Conservation (phyloP, 2,797 vertebrate genomes). For the Enteromius fasciolatus region DNA sequence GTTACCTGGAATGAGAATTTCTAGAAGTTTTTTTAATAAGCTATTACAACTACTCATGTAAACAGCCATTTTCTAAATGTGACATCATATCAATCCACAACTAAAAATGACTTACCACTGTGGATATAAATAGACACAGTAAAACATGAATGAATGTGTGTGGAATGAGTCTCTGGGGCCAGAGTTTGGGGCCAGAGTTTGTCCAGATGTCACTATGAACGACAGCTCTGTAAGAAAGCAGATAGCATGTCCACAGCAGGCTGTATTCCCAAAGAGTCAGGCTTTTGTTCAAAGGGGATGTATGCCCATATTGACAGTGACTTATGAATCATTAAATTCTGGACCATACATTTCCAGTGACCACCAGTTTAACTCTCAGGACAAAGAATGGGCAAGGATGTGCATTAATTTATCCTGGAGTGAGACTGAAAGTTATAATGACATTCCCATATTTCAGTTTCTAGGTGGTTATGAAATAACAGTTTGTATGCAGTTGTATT, state of each 20-base stretch:
- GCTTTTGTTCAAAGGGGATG: constrained; percentile 23
- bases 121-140: constrained; percentile 27
- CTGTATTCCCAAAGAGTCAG: constrained; percentile 11
- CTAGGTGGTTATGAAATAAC: neutral
- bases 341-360: constrained; percentile 25
- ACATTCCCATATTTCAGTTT: neutral
- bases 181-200: constrained; percentile 27
- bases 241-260: constrained; percentile 24
- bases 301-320: neutral
- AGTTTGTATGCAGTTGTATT: too few relatives aligned
- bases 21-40: neutral
- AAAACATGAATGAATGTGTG: constrained; percentile 16
- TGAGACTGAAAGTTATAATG: constrained; percentile 14
- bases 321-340: constrained; percentile 2
- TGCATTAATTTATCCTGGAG: neutral
- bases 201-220: constrained; percentile 40
- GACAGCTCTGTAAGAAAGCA: constrained; percentile 32
- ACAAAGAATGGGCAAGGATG: neutral
- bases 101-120: constrained; percentile 13
- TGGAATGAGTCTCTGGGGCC: constrained; percentile 19
- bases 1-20: neutral
- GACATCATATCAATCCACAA: neutral
- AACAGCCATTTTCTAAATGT: neutral
- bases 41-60: neutral
- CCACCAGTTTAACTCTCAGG: constrained; percentile 25